phyloP scores from a whole-genome alignment of 2,797 vertebrate species.

The Bovichtus variegatus region DNA sequence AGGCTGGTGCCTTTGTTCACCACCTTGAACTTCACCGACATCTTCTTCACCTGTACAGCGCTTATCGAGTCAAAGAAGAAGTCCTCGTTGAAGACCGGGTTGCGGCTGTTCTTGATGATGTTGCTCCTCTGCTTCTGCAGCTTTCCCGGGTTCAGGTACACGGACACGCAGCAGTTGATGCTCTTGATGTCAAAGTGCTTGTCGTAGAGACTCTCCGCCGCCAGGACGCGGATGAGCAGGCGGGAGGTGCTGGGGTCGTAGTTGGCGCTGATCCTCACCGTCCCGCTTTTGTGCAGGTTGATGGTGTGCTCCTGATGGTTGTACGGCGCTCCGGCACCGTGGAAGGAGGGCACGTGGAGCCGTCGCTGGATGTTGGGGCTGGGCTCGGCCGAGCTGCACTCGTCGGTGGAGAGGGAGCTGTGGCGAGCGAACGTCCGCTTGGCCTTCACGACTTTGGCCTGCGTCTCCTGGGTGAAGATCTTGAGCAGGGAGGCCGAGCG shows the following conservation, averaged over 20 bases:
- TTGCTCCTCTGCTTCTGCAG: constrained; percentile 97
- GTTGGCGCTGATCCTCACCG: constrained; percentile 89
- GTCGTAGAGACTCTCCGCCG: constrained; percentile 92
- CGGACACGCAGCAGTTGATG: constrained; percentile 96
- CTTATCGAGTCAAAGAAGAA: constrained; percentile 97
- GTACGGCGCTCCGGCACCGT: constrained; percentile 66
- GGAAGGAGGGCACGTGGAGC: constrained; percentile 87
- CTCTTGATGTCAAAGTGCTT: constrained; percentile 89
- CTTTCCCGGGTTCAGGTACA: constrained; percentile 96
- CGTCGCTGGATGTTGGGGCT: constrained; percentile 92
- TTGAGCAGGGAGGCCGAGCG: constrained; percentile 95
- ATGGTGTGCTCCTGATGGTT: constrained; percentile 85
- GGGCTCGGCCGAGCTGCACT: constrained; percentile 94
- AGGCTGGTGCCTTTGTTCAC: constrained; percentile 98
- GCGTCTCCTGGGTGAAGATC: constrained; percentile 95
- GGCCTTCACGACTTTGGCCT: constrained; percentile 94
- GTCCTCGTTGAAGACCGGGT: constrained; percentile 97
- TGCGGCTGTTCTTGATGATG: constrained; percentile 97
- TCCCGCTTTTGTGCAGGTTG: constrained; percentile 89
- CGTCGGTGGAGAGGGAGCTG: constrained; percentile 95
- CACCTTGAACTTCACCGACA: constrained; percentile 96
- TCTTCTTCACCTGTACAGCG: constrained; percentile 87
- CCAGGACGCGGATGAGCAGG: constrained; percentile 90
- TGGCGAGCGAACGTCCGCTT: constrained; percentile 93
- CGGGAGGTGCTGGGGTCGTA: constrained; percentile 91